Evolutionary conservation across 2,888 invertebrate genomes (phyloP), one percentile per base, ranked within the genome.

Genomic region (Hypsopygia costalis): DNA sequence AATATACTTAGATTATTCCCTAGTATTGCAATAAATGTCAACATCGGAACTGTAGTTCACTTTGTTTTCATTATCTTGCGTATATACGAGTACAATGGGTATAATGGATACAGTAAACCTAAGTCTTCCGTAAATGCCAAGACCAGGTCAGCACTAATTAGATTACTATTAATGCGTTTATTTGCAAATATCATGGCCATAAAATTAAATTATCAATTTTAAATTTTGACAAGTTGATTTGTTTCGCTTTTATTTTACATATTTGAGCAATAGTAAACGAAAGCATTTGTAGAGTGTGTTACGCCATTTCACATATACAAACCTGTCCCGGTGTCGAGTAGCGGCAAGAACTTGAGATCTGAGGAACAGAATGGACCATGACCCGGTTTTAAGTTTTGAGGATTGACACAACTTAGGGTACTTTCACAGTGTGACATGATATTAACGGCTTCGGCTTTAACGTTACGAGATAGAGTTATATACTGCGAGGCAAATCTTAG

Each of bases 301-400:
- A 62, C 80, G 67, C 63, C 70, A 81, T 49, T 52, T 49, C 47
- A 50, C 56, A 55, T 66, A 52, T 57, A 57, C 49, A 68, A 80
- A 80, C 78, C 76, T 62, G 80, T 79, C 72, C 57, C 55, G 60
- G 57, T 64, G 56, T 63, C 56, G 46, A 58, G 66, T 57, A 59
- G 56, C 63, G 62, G 60, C 62, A 62, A 66, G 67, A 69, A 67
- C 64, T 73, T 67, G 58, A 63, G 56, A 52, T 67, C 69, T 71
- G 76, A 80, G 71, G 76, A 74, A 69, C 69, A 62, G 65, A 67
- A 63, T 16, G 56, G 67, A 71, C 85, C 85, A 21, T 83, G 85
- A 83, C 86, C 75, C 54, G 60, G 74, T 76, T 54, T 55, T 62
- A 55, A 57, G 57, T 65, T 60, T 52, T 49, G 51, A 43, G 36